Conservation (phyloP, 2,888 invertebrate species). For the Opisthograptis luteolata region DNA sequence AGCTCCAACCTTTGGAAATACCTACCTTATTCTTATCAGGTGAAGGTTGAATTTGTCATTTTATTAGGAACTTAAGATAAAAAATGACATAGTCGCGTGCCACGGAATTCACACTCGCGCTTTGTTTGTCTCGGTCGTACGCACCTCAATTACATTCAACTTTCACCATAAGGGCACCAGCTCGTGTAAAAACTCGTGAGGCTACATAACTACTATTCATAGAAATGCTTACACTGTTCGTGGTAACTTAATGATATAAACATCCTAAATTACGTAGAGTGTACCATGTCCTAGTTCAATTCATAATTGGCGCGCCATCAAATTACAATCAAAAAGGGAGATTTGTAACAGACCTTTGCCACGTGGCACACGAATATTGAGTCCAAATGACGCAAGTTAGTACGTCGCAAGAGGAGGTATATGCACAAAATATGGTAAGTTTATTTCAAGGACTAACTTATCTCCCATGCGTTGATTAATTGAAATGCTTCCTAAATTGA, state of each 20-base stretch:
- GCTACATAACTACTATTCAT: constrained; percentile 23
- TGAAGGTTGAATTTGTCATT: constrained; percentile 47
- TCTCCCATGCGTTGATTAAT: too few relatives aligned
- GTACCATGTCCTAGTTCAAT: constrained; percentile 11
- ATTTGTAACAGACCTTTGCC: neutral
- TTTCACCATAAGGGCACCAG: constrained; percentile 75
- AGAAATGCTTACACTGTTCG: constrained; percentile 30
- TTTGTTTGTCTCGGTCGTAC: constrained; percentile 61
- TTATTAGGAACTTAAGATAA: constrained; percentile 41
- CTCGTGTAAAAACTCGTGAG: constrained; percentile 44
- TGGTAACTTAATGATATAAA: constrained; percentile 8
- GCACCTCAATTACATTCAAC: constrained; percentile 70
- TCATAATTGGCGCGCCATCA: constrained; percentile 2
- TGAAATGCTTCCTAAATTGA: too few relatives aligned
- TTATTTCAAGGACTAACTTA: too few relatives aligned
- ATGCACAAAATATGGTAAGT: too few relatives aligned
- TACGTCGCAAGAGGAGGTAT: too few relatives aligned
- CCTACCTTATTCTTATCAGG: constrained; percentile 41
- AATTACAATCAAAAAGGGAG: neutral
- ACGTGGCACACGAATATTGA: neutral
- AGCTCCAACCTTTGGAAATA: constrained; percentile 41
- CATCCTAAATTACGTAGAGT: neutral
- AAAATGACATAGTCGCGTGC: constrained; percentile 60
- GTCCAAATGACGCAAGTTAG: too few relatives aligned
- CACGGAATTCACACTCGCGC: constrained; percentile 44